A percentile compares a stretch with the other conserved stretches of the same genome.
These are phyloP conservation scores for Xenopus borealis DNA, from an alignment of 2,113 vertebrate species.

Conservation along the genomic window DNA sequence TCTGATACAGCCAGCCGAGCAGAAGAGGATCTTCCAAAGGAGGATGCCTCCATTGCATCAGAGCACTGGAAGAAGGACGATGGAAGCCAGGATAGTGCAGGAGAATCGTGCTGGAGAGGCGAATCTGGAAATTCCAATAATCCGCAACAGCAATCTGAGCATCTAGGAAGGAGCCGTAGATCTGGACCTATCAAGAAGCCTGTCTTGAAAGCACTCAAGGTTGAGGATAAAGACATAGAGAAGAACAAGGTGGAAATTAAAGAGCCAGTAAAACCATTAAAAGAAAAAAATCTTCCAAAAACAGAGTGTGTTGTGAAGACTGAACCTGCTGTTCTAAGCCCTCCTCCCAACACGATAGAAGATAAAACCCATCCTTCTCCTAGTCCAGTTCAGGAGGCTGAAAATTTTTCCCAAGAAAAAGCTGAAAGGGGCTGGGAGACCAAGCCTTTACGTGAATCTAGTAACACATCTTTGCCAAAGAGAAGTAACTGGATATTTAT, in stretches of 20 bases:
- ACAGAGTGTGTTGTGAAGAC: slow-evolving; percentile 69
- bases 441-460: slow-evolving; percentile 68
- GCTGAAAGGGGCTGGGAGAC: slow-evolving; percentile 73
- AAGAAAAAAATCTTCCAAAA: slow-evolving; percentile 66
- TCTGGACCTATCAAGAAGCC: slow-evolving; percentile 96
- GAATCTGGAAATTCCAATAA: slow-evolving; percentile 58
- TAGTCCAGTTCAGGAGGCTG: slow-evolving; percentile 52
- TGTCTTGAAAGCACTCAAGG: slow-evolving; percentile 93
- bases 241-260: slow-evolving; percentile 77
- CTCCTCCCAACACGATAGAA: slow-evolving; percentile 54
- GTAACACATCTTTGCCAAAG: slow-evolving; percentile 71
- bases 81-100: slow-evolving; percentile 60
- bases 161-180: slow-evolving; percentile 73
- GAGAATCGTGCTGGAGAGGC: slow-evolving; percentile 75
- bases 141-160: slow-evolving; percentile 67
- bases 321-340: slow-evolving; percentile 64
- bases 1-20: slow-evolving; percentile 55
- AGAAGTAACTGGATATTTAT: slow-evolving; percentile 98
- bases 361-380: slow-evolving; percentile 64
- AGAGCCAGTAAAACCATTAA: slow-evolving; percentile 63
- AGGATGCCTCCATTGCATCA: slow-evolving; percentile 64
- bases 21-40: slow-evolving; percentile 63
- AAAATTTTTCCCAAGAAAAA: slow-evolving; percentile 67
- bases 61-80: slow-evolving; percentile 83
- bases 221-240: slow-evolving; percentile 91